Evolutionary conservation across 2,113 vertebrate genomes (phyloP).

Genomic region (Python bivittatus): DNA sequence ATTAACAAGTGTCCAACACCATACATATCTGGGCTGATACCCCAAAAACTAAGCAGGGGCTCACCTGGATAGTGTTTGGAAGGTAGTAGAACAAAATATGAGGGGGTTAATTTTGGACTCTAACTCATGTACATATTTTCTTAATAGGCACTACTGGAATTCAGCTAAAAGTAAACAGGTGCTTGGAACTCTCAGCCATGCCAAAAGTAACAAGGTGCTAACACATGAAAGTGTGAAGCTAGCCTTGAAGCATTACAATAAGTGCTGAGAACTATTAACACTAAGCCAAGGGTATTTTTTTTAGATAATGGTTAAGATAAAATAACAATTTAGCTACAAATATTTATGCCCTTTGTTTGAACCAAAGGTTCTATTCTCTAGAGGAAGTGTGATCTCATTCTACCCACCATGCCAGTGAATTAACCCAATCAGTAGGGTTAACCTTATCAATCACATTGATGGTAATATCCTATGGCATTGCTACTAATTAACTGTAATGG

Average conservation of each 20-base stretch:
- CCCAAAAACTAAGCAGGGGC: background rate
- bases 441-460: background rate
- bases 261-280: background rate
- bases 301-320: background rate
- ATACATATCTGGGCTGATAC: background rate
- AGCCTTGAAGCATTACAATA: background rate
- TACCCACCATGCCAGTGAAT: background rate
- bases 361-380: background rate
- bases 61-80: background rate
- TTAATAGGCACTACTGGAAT: background rate
- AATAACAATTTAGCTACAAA: background rate
- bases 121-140: background rate
- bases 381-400: background rate
- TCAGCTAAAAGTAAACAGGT: background rate
- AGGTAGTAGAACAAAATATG: background rate
- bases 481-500: background rate
- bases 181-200: background rate
- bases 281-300: background rate
- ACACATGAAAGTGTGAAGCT: background rate
- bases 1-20: background rate
- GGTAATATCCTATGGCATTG: background rate
- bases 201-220: background rate
- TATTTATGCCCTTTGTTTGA: background rate
- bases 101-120: background rate
- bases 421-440: background rate